Evolutionary conservation across 1,140 invertebrate genomes (phyloP).

Genomic region (Anastatus disparis): DNA sequence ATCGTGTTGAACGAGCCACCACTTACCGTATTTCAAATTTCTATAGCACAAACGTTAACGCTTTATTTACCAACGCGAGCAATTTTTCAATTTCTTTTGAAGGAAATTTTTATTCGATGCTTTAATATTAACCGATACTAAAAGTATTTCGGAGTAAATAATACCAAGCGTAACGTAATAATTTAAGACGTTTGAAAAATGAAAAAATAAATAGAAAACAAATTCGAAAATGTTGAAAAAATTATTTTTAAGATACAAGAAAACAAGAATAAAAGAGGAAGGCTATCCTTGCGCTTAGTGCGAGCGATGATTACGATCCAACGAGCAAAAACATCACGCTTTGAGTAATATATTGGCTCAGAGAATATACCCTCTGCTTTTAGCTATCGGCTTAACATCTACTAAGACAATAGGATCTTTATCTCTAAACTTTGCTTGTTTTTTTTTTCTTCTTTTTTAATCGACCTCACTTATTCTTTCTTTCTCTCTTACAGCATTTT

Average conservation of each 20-base stretch:
- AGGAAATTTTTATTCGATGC: too few species aligned
- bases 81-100: constrained; percentile 7
- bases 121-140: too few species aligned
- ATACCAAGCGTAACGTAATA: too few species aligned
- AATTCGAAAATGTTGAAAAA: too few species aligned
- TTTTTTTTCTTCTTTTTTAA: neutral
- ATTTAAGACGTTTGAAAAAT: too few species aligned
- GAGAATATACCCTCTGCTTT: neutral
- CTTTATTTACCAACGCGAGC: neutral
- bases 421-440: too few species aligned
- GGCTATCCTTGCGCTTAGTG: constrained; percentile 6
- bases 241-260: too few species aligned
- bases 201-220: too few species aligned
- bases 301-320: constrained; percentile 33
- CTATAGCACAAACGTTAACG: neutral
- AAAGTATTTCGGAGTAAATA: too few species aligned
- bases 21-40: constrained; percentile 22
- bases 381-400: constrained; percentile 33
- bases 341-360: constrained; percentile 36
- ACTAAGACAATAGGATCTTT: constrained; percentile 38
- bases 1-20: constrained; percentile 3
- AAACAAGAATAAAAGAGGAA: constrained; percentile 9
- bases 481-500: neutral
- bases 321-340: constrained; percentile 28
- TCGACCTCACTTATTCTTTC: neutral